Percentiles rank a stretch among this genome's conserved stretches.
Evolutionary conservation across 1,140 invertebrate species (phyloP).

Genomic region (Caenorhabditis tropicalis): DNA sequence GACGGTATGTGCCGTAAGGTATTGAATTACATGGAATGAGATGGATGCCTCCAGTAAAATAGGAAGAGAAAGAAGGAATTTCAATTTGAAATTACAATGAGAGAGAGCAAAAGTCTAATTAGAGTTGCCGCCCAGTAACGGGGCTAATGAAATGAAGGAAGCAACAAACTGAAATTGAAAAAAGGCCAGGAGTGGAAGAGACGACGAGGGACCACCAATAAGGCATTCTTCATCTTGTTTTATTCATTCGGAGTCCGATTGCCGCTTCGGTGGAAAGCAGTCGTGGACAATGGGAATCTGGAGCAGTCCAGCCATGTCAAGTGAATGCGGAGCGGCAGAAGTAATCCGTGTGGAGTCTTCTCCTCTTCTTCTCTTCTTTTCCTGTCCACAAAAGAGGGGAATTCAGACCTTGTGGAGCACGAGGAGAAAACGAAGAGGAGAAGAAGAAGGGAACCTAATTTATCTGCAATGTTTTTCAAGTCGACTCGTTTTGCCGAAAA

Average conservation of each 20-base stretch:
- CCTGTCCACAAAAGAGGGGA: background rate
- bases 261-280: background rate
- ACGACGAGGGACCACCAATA: background rate
- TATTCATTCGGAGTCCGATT: conserved; percentile 38
- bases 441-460: conserved; percentile 29
- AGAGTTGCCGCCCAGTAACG: background rate
- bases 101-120: conserved; percentile 34
- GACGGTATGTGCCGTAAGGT: background rate
- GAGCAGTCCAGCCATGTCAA: background rate
- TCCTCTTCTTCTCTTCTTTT: background rate
- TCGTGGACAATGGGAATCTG: background rate
- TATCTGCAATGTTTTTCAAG: conserved; percentile 22
- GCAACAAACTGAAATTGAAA: background rate
- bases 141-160: conserved; percentile 29
- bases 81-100: background rate
- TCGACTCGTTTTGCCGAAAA: background rate
- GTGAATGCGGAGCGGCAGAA: conserved; percentile 42
- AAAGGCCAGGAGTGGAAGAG: background rate
- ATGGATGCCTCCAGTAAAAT: no score
- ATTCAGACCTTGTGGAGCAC: background rate
- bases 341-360: background rate
- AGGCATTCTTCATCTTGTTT: background rate
- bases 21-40: background rate
- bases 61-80: background rate
- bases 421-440: background rate